phyloP scores from a whole-genome alignment of 2,888 invertebrate genomes.

The Nymphalis c-album region DNA sequence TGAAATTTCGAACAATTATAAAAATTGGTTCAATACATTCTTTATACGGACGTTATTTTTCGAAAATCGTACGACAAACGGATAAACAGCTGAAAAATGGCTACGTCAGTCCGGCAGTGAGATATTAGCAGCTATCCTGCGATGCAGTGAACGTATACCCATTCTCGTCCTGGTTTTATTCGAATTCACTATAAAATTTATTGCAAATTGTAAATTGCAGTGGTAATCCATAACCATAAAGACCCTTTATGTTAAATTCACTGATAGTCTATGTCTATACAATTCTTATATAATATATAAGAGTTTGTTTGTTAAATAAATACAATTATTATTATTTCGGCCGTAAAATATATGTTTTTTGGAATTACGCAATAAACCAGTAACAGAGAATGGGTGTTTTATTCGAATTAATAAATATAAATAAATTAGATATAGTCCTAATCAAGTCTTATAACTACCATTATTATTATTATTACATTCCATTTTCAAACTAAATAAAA shows the following conservation, averaged over 20 bases:
- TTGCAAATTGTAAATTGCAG: conserved; percentile 27
- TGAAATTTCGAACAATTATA: conserved; percentile 15
- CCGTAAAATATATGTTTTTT: too few relatives aligned
- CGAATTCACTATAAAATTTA: conserved; percentile 34
- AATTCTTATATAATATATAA: too few relatives aligned
- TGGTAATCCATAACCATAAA: conserved; percentile 11
- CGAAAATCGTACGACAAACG: conserved; percentile 30
- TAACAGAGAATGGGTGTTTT: too few relatives aligned
- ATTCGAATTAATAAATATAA: too few relatives aligned
- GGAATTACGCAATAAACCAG: too few relatives aligned
- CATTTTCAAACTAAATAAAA: too few relatives aligned
- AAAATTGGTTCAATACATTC: neutral
- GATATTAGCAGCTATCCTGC: conserved; percentile 37
- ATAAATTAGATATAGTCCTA: too few relatives aligned
- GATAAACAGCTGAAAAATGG: conserved; percentile 38
- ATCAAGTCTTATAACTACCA: too few relatives aligned
- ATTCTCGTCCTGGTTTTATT: conserved; percentile 36
- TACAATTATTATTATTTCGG: too few relatives aligned
- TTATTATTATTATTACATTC: too few relatives aligned
- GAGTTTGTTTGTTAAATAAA: too few relatives aligned
- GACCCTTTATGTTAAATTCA: neutral
- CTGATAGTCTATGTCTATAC: neutral
- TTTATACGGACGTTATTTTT: conserved; percentile 23
- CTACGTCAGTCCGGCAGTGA: conserved; percentile 32
- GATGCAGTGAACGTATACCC: conserved; percentile 30